Evolutionary conservation across 2,113 vertebrate species (phyloP).

Genomic region (Callionymus lyra): DNA sequence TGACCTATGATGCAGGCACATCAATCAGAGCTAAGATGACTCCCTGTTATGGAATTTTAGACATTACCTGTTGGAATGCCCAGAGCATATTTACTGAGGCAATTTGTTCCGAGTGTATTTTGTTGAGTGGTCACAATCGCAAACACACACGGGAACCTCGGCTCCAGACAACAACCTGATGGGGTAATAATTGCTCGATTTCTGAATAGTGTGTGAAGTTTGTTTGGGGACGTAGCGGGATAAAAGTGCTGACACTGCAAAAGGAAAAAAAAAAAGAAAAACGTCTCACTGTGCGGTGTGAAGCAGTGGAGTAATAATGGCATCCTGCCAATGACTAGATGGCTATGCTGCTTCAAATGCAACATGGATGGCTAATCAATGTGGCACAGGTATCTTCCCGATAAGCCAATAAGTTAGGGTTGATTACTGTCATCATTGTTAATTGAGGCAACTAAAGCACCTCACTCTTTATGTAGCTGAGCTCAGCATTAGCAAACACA

Average conservation of each 20-base stretch:
- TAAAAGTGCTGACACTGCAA: slow-evolving; percentile 14
- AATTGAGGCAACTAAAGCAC: slow-evolving; percentile 31
- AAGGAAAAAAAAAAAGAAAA: too few species aligned
- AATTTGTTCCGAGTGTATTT: slow-evolving; percentile 30
- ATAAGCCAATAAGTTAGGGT: slow-evolving; percentile 32
- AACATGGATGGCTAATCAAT: slow-evolving; percentile 42
- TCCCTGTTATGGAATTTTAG: slow-evolving; percentile 38
- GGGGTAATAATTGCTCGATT: slow-evolving; percentile 42
- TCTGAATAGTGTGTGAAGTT: slow-evolving; percentile 24
- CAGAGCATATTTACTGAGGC: slow-evolving; percentile 43
- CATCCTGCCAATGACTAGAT: slow-evolving; percentile 19
- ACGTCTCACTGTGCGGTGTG: slow-evolving; percentile 13
- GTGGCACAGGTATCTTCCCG: slow-evolving; percentile 24
- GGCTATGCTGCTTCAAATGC: slow-evolving; percentile 26
- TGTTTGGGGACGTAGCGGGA: not conserved
- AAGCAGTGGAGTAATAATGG: slow-evolving; percentile 14
- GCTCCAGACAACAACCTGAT: slow-evolving; percentile 31
- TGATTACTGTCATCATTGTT: slow-evolving; percentile 42
- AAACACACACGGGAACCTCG: slow-evolving; percentile 9
- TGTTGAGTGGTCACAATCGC: slow-evolving; percentile 27
- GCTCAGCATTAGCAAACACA: slow-evolving; percentile 16
- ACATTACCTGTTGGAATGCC: slow-evolving; percentile 47
- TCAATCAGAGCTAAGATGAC: slow-evolving; percentile 44
- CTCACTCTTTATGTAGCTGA: slow-evolving; percentile 3
- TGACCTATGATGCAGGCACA: slow-evolving; percentile 36